Evolutionary conservation across 30 jellyfish, hydroid and myxozoan species (phyloP).

Genomic region (Chironex yamaguchii): DNA sequence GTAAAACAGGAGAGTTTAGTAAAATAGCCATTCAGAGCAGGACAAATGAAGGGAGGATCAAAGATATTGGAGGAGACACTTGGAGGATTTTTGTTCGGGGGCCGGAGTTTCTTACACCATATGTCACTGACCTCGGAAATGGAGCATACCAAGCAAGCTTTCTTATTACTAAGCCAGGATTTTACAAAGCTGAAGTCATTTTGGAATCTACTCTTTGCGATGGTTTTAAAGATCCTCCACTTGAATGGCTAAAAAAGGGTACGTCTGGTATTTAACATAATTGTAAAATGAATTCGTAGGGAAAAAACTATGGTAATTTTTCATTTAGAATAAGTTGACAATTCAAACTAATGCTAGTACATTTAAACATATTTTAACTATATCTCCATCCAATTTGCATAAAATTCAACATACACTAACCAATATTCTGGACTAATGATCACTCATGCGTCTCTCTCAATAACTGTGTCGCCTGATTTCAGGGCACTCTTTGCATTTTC

Average conservation of each 20-base stretch:
- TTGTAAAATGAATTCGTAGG: too few relatives aligned
- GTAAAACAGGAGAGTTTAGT: conserved; percentile 90
- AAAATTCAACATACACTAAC: too few relatives aligned
- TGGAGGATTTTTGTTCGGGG: conserved; percentile 92
- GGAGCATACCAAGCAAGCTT: conserved; percentile 92
- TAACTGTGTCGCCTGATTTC: too few relatives aligned
- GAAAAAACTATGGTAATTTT: too few relatives aligned
- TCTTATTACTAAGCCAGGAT: conserved; percentile 88
- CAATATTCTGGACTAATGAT: too few relatives aligned
- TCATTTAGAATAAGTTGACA: too few relatives aligned
- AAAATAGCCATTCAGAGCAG: conserved; percentile 88
- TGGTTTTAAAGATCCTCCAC: conserved; percentile 91
- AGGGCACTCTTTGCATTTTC: too few relatives aligned
- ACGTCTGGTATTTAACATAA: too few relatives aligned
- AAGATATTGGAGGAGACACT: conserved; percentile 89
- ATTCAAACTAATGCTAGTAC: too few relatives aligned
- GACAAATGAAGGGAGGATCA: conserved; percentile 82
- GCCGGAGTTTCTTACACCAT: conserved; percentile 83
- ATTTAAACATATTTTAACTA: too few relatives aligned
- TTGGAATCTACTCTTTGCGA: conserved; percentile 95
- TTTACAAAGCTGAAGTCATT: conserved; percentile 83
- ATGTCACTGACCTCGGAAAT: conserved; percentile 83
- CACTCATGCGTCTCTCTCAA: too few relatives aligned
- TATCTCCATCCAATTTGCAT: too few relatives aligned
- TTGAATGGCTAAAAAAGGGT: conserved; percentile 78